These are phyloP conservation scores for Temnopleurus reevesii DNA, from an alignment of 53 echinoderm and acorn worm species.

Conservation along the genomic window DNA sequence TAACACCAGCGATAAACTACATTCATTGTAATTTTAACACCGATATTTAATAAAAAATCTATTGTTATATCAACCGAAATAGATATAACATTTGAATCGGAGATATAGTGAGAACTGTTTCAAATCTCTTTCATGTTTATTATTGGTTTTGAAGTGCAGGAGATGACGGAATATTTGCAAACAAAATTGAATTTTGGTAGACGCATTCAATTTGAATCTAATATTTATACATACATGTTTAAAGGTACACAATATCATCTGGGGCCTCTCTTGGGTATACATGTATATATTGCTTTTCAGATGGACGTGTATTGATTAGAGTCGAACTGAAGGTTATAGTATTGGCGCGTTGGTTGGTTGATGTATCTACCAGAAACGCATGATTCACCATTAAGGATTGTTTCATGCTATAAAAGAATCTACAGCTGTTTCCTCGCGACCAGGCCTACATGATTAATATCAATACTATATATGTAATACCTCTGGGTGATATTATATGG, in stretches of 20 bases:
- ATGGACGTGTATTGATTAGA: neutral
- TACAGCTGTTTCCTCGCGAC: neutral
- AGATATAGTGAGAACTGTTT: too few species aligned
- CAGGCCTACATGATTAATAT: neutral
- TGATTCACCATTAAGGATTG: neutral
- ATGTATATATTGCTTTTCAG: neutral
- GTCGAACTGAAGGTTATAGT: conserved; percentile 14
- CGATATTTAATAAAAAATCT: too few species aligned
- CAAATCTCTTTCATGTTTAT: too few species aligned
- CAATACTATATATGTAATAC: neutral
- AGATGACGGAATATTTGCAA: too few species aligned
- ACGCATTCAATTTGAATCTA: too few species aligned
- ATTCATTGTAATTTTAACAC: too few species aligned
- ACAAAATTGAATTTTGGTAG: too few species aligned
- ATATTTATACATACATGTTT: too few species aligned
- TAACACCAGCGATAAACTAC: too few species aligned
- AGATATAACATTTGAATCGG: too few species aligned
- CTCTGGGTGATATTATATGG: neutral
- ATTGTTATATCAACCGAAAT: too few species aligned
- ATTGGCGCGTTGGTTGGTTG: neutral
- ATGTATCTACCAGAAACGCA: neutral
- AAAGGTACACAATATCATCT: neutral
- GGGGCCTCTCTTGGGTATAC: neutral
- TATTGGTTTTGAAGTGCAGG: too few species aligned
- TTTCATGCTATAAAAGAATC: neutral